These are phyloP conservation scores for Hozukius guyotensis DNA, from an alignment of 2,797 vertebrate genomes.

Conservation along the genomic window DNA sequence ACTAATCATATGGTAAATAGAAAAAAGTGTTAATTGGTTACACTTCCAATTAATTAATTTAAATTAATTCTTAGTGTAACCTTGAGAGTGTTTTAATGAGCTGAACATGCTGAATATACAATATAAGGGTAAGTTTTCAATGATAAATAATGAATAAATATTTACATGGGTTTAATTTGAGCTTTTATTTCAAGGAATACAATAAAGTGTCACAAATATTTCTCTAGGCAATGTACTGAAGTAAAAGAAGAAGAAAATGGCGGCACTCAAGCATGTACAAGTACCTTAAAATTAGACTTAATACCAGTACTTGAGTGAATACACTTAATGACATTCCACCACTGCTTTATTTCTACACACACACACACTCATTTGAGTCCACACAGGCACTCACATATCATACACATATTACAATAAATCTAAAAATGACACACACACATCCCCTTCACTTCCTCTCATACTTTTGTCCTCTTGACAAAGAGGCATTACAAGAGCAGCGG, in stretches of 20 bases:
- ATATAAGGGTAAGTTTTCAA: not conserved
- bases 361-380: not conserved
- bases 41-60: not conserved
- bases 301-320: not conserved
- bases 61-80: not conserved
- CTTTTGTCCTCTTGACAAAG: slow-evolving; percentile 41
- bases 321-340: not conserved
- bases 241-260: not conserved
- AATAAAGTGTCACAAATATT: not conserved
- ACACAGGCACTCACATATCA: not conserved
- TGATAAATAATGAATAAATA: not conserved
- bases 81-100: not conserved
- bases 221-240: not conserved
- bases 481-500: slow-evolving; percentile 22
- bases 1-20: not conserved
- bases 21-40: not conserved
- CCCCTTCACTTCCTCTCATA: not conserved
- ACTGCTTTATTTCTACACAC: not conserved
- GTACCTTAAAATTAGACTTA: not conserved
- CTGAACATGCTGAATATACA: not conserved
- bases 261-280: not conserved
- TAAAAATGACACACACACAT: not conserved
- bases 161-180: not conserved
- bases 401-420: not conserved
- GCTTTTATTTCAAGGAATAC: not conserved